Percentiles rank a stretch among this genome's conserved stretches.
These are phyloP conservation scores for Clivina fossor DNA, from an alignment of 2,888 invertebrate genomes.

Conservation along the genomic window DNA sequence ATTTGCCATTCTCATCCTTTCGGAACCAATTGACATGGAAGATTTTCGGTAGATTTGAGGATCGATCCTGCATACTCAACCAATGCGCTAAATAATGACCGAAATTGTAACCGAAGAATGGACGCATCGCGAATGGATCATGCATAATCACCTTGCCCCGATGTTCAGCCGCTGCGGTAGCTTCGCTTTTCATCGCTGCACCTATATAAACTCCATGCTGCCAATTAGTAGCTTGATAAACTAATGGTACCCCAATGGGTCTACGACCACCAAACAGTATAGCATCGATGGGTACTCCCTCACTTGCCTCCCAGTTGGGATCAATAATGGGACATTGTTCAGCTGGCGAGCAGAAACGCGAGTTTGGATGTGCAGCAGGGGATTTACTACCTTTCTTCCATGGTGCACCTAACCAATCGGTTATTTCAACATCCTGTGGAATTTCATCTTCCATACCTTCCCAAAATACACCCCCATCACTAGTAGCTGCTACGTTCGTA, in stretches of 20 bases:
- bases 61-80: conserved; percentile 78
- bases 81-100: conserved; percentile 94
- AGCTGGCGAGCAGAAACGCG: conserved; percentile 92
- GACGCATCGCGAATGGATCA: conserved; percentile 99
- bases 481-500: conserved; percentile 95
- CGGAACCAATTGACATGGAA: conserved; percentile 99
- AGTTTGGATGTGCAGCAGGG: conserved; percentile 97
- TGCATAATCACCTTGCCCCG: conserved; percentile 91
- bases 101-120: conserved; percentile 99
- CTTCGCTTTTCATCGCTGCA: conserved; percentile 91
- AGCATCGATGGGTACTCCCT: conserved; percentile 95
- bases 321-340: conserved; percentile 96
- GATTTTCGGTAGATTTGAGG: conserved; percentile 79
- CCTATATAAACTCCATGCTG: conserved; percentile 96
- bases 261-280: conserved; percentile 96
- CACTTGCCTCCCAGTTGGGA: conserved; percentile 86
- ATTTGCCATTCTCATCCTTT: conserved; percentile 77
- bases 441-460: conserved; percentile 90
- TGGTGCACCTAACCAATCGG: conserved; percentile 82
- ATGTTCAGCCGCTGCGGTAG: conserved; percentile 97
- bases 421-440: conserved; percentile 61
- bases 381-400: conserved; percentile 70
- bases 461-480: conserved; percentile 97
- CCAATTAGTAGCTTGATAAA: conserved; percentile 93
- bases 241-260: conserved; percentile 90